A percentile compares a stretch with the other conserved stretches of the same genome.
Evolutionary conservation across 2,797 vertebrate genomes (phyloP).

Genomic region (Melanotaenia pygmaea): DNA sequence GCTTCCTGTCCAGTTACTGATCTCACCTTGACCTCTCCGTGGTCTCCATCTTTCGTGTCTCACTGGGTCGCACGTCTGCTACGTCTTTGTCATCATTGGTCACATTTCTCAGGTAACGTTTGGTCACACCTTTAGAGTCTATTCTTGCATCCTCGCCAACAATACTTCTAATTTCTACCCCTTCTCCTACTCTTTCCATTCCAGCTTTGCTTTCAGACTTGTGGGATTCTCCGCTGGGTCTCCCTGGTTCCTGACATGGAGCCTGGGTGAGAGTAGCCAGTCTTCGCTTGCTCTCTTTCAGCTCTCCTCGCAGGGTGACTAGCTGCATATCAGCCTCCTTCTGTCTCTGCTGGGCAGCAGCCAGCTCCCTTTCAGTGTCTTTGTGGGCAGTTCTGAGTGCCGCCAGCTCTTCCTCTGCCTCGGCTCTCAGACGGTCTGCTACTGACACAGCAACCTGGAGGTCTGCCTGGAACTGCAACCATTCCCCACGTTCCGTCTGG

Average conservation of each 20-base stretch:
- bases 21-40: conserved; percentile 81
- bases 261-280: conserved; percentile 37
- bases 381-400: conserved; percentile 57
- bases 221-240: conserved; percentile 35
- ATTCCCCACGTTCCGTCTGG: conserved; percentile 82
- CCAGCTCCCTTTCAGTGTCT: conserved; percentile 75
- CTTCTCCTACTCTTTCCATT: conserved; percentile 47
- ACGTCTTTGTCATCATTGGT: conserved; percentile 67
- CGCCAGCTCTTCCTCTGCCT: conserved; percentile 81
- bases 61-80: conserved; percentile 56
- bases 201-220: conserved; percentile 48
- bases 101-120: conserved; percentile 73
- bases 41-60: conserved; percentile 36
- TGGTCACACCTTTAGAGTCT: conserved; percentile 63
- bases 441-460: conserved; percentile 86
- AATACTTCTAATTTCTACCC: conserved; percentile 46
- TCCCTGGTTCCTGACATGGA: conserved; percentile 41
- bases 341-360: conserved; percentile 68
- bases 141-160: conserved; percentile 43
- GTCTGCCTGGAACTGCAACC: conserved; percentile 87
- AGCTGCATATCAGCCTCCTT: conserved; percentile 76
- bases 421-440: conserved; percentile 81
- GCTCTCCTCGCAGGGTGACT: conserved; percentile 69
- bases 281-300: conserved; percentile 74
- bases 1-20: neutral